A percentile compares a stretch with the other conserved stretches of the same genome.
Evolutionary conservation across 2,797 vertebrate genomes (phyloP).

Genomic region (Mallotus villosus): DNA sequence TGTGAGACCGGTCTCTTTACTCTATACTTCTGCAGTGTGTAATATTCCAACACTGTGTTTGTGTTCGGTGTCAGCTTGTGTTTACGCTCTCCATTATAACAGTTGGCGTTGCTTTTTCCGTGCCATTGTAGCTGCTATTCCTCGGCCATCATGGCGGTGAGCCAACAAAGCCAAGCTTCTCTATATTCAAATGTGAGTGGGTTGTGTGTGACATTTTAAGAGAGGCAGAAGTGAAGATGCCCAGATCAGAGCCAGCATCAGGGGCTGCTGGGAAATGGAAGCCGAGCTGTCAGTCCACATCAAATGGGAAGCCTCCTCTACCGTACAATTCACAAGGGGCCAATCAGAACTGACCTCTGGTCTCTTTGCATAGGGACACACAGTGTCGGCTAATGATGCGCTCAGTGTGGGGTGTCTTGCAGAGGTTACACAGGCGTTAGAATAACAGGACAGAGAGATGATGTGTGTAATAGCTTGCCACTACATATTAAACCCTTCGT

Average conservation of each 20-base stretch:
- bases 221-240: conserved; percentile 6
- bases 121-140: conserved; percentile 1
- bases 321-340: conserved; percentile 41
- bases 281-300: conserved; percentile 14
- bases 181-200: conserved; percentile 22
- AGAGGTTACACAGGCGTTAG: neutral
- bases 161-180: neutral
- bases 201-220: conserved; percentile 22
- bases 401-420: neutral
- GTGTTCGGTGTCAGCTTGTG: too few species aligned
- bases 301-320: conserved; percentile 30
- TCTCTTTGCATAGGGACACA: conserved; percentile 19
- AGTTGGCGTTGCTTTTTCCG: too few species aligned
- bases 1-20: too few species aligned
- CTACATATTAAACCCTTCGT: conserved; percentile 23
- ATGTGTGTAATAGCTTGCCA: neutral
- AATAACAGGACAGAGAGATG: neutral
- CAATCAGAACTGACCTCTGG: conserved; percentile 36
- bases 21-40: too few species aligned
- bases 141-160: conserved; percentile 11
- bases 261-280: conserved; percentile 35
- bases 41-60: too few species aligned
- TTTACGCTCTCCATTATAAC: too few species aligned
- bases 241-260: conserved; percentile 36
- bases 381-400: neutral